Percentiles rank a stretch among this genome's conserved stretches.
Conservation (phyloP, 2,113 vertebrate species). For the Sprattus sprattus region DNA sequence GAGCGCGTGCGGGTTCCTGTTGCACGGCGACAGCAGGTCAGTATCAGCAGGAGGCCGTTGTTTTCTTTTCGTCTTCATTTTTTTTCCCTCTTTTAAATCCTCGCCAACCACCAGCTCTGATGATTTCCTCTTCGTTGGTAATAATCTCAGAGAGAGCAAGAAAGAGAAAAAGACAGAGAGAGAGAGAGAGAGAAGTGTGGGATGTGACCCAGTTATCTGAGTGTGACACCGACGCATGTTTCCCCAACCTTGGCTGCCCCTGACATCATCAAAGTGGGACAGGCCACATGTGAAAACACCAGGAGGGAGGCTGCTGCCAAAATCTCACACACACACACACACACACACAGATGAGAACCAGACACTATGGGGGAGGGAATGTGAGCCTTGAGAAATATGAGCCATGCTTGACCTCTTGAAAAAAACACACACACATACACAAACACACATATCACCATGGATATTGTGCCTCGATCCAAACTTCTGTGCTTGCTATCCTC, state of each 20-base stretch:
- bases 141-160: background rate
- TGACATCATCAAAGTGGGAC: conserved; percentile 28
- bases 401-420: background rate
- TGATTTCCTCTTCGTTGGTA: background rate
- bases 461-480: background rate
- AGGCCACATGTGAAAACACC: conserved; percentile 19
- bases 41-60: background rate
- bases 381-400: background rate
- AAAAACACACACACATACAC: conserved; percentile 7
- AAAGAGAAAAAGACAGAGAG: background rate
- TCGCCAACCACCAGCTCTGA: background rate
- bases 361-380: conserved; percentile 5
- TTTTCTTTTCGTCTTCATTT: too few species aligned
- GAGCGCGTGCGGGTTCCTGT: background rate
- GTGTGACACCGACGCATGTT: background rate
- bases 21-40: too few species aligned
- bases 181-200: conserved; percentile 14
- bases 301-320: background rate
- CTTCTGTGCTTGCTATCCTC: background rate
- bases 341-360: conserved; percentile 26
- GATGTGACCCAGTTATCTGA: background rate
- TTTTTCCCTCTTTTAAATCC: background rate
- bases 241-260: background rate
- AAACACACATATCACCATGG: background rate
- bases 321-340: conserved; percentile 1